phyloP scores from a whole-genome alignment of 2,888 invertebrate species.

The Drosophila affinis region DNA sequence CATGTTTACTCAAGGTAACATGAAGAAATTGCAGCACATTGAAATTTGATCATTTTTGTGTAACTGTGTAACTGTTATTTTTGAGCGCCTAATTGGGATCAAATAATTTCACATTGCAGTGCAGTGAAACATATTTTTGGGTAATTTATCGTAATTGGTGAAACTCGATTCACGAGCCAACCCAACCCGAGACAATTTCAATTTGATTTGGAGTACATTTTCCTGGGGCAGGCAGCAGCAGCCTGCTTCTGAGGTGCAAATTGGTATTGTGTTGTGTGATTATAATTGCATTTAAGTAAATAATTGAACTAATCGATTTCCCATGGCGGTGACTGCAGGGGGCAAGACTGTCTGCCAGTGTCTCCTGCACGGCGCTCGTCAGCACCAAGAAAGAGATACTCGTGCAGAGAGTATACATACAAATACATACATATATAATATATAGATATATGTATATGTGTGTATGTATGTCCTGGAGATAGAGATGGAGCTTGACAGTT shows the following conservation, averaged over 20 bases:
- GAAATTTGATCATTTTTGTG: too few relatives aligned
- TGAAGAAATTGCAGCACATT: background rate
- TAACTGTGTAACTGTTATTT: too few relatives aligned
- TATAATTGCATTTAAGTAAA: conserved; percentile 23
- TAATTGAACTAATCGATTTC: conserved; percentile 36
- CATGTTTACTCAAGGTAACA: background rate
- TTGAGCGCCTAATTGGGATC: background rate
- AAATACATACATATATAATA: background rate
- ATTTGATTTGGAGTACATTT: too few relatives aligned
- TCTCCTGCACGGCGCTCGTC: background rate
- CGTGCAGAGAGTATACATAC: background rate
- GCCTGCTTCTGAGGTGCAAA: too few relatives aligned
- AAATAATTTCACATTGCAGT: too few relatives aligned
- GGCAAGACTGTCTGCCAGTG: background rate
- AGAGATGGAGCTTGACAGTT: conserved; percentile 34
- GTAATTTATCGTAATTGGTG: background rate
- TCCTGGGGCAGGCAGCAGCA: background rate
- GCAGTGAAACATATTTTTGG: background rate
- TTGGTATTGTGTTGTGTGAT: background rate
- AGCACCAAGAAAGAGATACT: background rate
- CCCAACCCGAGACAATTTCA: too few relatives aligned
- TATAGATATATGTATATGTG: conserved; percentile 4
- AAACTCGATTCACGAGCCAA: too few relatives aligned
- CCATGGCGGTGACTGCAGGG: background rate
- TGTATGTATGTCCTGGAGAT: conserved; percentile 31